Evolutionary conservation across 2,888 invertebrate species (phyloP), one percentile per base, ranked within the genome.

Genomic region (Habroteleia sp.): DNA sequence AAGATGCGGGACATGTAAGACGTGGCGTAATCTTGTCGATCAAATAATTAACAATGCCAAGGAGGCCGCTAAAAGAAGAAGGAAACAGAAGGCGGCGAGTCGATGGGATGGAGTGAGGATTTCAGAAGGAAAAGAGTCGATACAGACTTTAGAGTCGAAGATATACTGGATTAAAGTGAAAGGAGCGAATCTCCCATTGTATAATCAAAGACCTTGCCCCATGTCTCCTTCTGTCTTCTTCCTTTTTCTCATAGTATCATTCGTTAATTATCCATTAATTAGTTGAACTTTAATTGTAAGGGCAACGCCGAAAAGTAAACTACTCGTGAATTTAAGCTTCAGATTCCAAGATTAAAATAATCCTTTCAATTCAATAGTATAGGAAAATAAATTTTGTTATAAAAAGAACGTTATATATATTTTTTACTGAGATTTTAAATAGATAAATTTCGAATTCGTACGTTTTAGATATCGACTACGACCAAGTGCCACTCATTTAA

Each of bases 21-120:
- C 84, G 86, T 83, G 83, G 81, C 83, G 85, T 87, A 86, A 88
- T 88, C 88, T 88, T 88, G 87, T 88, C 85, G 87, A 87, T 88
- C 88, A 87, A 87, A 88, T 87, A 87, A 88, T 88, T 88, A 88
- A 87, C 87, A 87, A 88, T 87, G 84, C 87, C 84, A 77, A 76
- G 78, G 75, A 75, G 72, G 33, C 73, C 27, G 65, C 63, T 63
- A 65, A 35, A 63, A 74, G 62, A 63, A 41, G 37, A 56, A 52
- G 60, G 27, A 52, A 76, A 77, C 20, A 48, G 50, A 52, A 81
- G 77, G 75, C 74, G 65, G 65, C 71, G 77, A 74, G 58, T 79
- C 58, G 69, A 74, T 62, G 63, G 66, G 48, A 66, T 71, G 75
- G 77, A 77, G 71, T 75, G 69, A 75, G 75, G 77, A 73, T 75